phyloP scores from a whole-genome alignment of 2,113 vertebrate genomes.

The Ellobius talpinus region DNA sequence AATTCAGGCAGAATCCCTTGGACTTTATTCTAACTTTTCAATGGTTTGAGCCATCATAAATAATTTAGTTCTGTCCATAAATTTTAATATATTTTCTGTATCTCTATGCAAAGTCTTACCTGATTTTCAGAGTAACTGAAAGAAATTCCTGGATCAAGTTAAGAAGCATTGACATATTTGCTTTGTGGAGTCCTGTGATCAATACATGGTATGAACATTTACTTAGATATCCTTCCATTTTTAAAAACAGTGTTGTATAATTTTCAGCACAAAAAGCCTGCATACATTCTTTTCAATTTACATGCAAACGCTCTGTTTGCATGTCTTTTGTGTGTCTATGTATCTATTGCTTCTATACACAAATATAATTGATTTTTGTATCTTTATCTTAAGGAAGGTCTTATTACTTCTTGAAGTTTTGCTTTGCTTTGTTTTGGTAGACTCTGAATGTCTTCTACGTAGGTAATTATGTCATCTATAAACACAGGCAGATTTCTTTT shows the following conservation, averaged over 20 bases:
- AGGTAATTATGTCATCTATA: background rate
- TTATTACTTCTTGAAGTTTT: background rate
- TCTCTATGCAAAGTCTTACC: background rate
- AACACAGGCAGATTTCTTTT: background rate
- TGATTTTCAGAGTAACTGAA: background rate
- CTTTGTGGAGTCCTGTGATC: no score
- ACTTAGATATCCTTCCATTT: no score
- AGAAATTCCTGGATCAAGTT: background rate
- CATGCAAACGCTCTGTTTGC: background rate
- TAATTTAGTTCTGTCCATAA: background rate
- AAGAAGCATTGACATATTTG: background rate
- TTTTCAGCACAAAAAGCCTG: no score
- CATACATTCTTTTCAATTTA: background rate
- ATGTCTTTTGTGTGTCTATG: background rate
- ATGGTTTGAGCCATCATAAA: background rate
- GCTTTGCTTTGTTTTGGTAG: background rate
- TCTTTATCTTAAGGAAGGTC: background rate
- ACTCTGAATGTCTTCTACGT: background rate
- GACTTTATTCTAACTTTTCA: background rate
- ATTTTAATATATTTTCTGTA: background rate
- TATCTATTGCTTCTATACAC: background rate
- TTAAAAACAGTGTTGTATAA: no score
- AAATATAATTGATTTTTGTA: background rate
- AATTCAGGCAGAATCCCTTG: background rate
- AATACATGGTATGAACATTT: no score